A percentile compares a stretch with the other conserved stretches of the same genome.
Evolutionary conservation across 2,113 vertebrate genomes (phyloP).

Genomic region (Plecturocebus donacophilus): DNA sequence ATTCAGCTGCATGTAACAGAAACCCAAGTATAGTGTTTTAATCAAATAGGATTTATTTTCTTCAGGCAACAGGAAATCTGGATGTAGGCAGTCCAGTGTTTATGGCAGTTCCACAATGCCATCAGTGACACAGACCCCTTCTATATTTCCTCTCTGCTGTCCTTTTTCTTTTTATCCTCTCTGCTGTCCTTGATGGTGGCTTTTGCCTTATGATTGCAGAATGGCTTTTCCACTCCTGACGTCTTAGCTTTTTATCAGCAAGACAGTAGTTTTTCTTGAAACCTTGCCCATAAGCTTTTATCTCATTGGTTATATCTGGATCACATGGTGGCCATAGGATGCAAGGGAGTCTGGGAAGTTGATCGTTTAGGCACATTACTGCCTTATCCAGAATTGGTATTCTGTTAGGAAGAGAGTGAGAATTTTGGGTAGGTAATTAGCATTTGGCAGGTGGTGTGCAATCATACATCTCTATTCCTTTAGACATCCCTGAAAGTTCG

Average conservation of each 20-base stretch:
- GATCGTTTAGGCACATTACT: conserved; percentile 3
- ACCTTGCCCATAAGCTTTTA: neutral
- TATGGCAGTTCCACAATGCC: neutral
- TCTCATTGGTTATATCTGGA: neutral
- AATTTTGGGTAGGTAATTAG: neutral
- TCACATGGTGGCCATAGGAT: neutral
- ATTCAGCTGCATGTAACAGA: conserved; percentile 35
- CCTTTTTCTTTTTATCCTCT: conserved; percentile 2
- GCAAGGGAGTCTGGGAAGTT: neutral
- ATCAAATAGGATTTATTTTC: neutral
- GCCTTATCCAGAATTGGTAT: conserved; percentile 1
- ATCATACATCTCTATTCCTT: conserved; percentile 6
- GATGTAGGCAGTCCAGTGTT: neutral
- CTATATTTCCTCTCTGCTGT: neutral
- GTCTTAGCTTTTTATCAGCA: neutral
- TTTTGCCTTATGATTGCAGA: neutral
- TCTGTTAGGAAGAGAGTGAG: conserved; percentile 12
- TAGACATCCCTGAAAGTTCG: neutral
- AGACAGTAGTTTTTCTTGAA: conserved; percentile 22
- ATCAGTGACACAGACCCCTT: neutral
- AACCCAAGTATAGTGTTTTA: conserved; percentile 15
- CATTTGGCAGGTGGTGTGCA: neutral
- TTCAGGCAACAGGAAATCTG: conserved; percentile 3
- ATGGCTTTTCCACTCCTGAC: neutral
- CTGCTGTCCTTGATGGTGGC: neutral